phyloP scores from a whole-genome alignment of 2,113 vertebrate genomes.

The Bubo bubo region DNA sequence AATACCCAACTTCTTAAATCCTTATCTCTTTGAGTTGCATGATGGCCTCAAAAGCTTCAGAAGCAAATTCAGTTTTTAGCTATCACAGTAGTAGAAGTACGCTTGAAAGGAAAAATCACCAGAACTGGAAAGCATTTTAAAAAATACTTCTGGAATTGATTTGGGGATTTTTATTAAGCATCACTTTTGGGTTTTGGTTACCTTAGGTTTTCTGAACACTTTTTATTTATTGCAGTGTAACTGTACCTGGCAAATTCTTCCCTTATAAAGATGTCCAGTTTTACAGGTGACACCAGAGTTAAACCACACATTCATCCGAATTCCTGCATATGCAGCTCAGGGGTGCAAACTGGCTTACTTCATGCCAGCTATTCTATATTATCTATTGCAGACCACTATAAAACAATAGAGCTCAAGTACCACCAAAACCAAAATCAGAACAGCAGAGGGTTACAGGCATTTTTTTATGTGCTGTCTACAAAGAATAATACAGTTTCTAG shows the following conservation, averaged over 20 bases:
- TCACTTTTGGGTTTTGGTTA: accelerated
- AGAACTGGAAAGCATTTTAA: not conserved
- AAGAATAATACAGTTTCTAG: not conserved
- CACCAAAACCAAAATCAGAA: not conserved
- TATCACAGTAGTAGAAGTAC: not conserved
- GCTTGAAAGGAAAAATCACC: not conserved
- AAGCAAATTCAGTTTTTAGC: not conserved
- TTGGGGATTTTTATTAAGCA: not conserved
- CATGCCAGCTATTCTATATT: not conserved
- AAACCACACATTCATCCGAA: not conserved
- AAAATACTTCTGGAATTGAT: not conserved
- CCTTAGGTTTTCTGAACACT: not conserved
- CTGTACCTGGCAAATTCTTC: not conserved
- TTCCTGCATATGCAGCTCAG: not conserved
- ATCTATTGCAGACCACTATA: not conserved
- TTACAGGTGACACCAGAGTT: not conserved
- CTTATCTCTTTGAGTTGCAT: not conserved
- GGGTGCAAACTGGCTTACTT: not conserved
- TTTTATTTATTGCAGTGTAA: not conserved
- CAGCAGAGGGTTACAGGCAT: not conserved
- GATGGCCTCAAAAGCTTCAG: not conserved
- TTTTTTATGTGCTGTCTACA: not conserved
- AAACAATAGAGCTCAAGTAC: not conserved
- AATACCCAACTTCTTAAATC: not conserved
- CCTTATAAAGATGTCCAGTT: not conserved